Evolutionary conservation across 2,797 vertebrate species (phyloP), one percentile per base, ranked within the genome.

Genomic region (Sebastes steindachneri): DNA sequence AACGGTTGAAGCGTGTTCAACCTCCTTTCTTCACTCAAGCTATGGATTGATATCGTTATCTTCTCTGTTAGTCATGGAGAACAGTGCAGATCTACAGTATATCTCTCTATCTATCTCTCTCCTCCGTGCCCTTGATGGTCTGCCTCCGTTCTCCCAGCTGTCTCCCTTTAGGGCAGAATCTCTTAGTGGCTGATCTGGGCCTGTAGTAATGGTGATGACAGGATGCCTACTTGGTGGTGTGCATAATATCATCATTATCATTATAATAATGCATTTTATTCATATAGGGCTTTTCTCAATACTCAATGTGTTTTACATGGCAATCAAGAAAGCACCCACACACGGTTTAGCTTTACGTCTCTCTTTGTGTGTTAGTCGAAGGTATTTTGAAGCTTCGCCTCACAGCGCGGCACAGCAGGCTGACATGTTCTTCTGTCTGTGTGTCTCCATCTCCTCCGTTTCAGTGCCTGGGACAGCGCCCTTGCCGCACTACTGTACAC

Each of bases 121-220:
- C 33, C 37, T 59, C 54, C 4, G 1, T 81, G 80, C 31, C 35
- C 45, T 68, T 45, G 2, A 74, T 68, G 77, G 26, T 66, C 54
- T 48, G 6, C 48, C 55, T 73, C 29, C 33, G 23, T 59, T 31
- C 63, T 77, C 67, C 12, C 23, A 64, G 64, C 21, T 59, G 19
- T 70, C 60, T 12, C 29, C 78, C 77, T 68, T 48, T 7, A 35
- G 83, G 83, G 69, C 71, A 66, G 65, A 31, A 7, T 80, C 37
- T 29, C 45, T 87, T 65, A 69, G 26, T 45, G 35, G 35, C 66
- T 66, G 51, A 51, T 77, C 53, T 66, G 79, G 25, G 68, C 64
- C 80, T 77, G 23, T 64, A 82, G 63, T 75, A 82, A 86, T 69
- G 41, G 55, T 68, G 64, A 82, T 76, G 57, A 82, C 66, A 79